phyloP scores from a whole-genome alignment of 1,140 invertebrate species.

The Brachionus paranguensis region DNA sequence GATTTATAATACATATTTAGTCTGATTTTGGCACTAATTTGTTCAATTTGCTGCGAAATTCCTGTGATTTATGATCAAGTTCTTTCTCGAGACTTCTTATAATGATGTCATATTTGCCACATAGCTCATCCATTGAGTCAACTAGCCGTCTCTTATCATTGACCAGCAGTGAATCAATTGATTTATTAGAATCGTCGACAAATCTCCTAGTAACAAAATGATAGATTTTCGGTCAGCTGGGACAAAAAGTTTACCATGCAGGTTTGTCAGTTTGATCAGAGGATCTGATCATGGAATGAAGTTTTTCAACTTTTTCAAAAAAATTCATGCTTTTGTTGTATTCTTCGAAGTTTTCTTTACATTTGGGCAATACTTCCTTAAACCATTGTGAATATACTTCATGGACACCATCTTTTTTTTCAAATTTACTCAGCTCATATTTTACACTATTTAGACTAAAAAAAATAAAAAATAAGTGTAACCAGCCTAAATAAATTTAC shows the following conservation, averaged over 20 bases:
- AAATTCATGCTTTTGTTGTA: conserved; percentile 11
- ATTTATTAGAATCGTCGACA: background rate
- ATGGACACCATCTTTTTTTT: conserved; percentile 10
- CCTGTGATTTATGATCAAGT: background rate
- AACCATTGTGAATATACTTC: background rate
- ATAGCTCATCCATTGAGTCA: background rate
- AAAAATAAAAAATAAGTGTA: background rate
- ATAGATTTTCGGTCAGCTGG: background rate
- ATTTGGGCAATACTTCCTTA: background rate
- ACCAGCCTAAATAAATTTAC: background rate
- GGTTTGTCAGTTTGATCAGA: background rate
- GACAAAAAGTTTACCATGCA: conserved; percentile 1
- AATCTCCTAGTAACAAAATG: background rate
- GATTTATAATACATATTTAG: no score
- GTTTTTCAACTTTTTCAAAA: conserved; percentile 17
- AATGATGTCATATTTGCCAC: background rate
- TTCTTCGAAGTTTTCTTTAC: background rate
- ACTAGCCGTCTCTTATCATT: background rate
- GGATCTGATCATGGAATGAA: background rate
- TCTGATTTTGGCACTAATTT: background rate
- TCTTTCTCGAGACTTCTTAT: background rate
- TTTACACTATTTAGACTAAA: background rate
- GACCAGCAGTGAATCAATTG: background rate
- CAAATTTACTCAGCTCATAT: background rate
- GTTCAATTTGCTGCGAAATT: background rate